Evolutionary conservation across 2,888 invertebrate genomes (phyloP), one percentile per base, ranked within the genome.

Genomic region (Machimus rusticus): DNA sequence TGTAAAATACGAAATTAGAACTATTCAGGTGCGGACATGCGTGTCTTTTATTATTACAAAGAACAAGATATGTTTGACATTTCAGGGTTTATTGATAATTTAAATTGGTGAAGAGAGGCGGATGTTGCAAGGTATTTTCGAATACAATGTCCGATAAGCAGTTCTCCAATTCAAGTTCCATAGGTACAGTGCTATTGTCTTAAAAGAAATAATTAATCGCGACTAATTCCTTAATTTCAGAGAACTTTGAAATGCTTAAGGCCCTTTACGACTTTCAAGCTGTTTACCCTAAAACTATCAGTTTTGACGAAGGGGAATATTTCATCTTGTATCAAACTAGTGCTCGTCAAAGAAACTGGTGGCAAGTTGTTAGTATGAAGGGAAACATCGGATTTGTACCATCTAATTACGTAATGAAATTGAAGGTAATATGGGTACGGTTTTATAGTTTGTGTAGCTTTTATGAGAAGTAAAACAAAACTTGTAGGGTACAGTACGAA

Each of bases 301-400:
- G 96, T 91, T 97, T 97, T 92, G 94, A 94, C 89, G 96, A 95
- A 91, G 96, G 96, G 88, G 97, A 97, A 91, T 95, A 95, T 91
- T 97, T 97, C 92, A 95, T 96, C 90, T 93, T 97, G 28, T 95
- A 97, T 90, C 97, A 97, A 91, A 95, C 94, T 31, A 96, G 95
- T 89, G 95, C 95, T 4, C 96, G 96, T 90, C 96, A 97, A 91
- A 94, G 95, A 89, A 97, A 97, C 91, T 97, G 97, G 97, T 97
- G 97, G 97, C 96, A 96, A 94, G 97, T 97, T 81, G 95, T 97
- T 90, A 97, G 96, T 93, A 95, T 94, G 92, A 95, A 95, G 91
- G 97, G 97, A 90, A 96, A 96, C 92, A 94, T 97, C 89, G 97
- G 97, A 85, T 97, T 96, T 91, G 96, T 97, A 89, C 97, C 97